Conservation (phyloP, 2,888 invertebrate genomes). For the Arrhopalites spinosus region DNA sequence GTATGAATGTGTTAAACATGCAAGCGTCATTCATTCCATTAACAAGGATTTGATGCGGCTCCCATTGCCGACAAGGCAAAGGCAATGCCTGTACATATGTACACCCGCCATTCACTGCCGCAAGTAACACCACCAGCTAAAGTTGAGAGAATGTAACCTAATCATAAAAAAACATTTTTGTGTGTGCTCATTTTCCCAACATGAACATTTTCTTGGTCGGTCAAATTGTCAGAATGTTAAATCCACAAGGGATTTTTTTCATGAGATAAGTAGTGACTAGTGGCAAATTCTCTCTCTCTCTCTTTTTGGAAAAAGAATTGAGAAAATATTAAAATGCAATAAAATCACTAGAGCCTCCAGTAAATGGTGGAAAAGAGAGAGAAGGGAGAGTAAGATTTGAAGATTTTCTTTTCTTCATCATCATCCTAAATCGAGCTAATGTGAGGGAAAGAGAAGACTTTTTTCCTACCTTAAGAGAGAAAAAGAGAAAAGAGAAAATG, state of each 20-base stretch:
- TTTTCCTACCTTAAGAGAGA: not conserved
- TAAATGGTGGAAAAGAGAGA: constrained; percentile 11
- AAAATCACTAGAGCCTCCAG: constrained; percentile 23
- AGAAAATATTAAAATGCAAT: constrained; percentile 30
- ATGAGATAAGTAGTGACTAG: not conserved
- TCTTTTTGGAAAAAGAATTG: constrained; percentile 5
- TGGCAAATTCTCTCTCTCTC: not conserved
- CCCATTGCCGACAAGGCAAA: not conserved
- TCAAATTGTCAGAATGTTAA: constrained; percentile 6
- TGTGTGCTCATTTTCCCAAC: not conserved
- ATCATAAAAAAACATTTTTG: not conserved
- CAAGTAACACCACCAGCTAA: not conserved
- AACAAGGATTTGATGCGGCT: constrained; percentile 26
- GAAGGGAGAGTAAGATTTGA: not conserved
- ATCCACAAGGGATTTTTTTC: not conserved
- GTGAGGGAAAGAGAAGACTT: constrained; percentile 21
- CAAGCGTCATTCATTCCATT: constrained; percentile 36
- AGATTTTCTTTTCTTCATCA: constrained; percentile 5
- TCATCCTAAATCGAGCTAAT: constrained; percentile 19
- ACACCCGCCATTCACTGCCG: not conserved
- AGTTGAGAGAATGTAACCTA: not conserved
- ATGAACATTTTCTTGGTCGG: not conserved
- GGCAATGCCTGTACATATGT: not conserved
- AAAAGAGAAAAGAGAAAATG: not conserved
- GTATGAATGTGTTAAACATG: constrained; percentile 23